Evolutionary conservation across 2,888 invertebrate species (phyloP), one percentile per base, ranked within the genome.

Genomic region (Disparrhopalites patrizii): DNA sequence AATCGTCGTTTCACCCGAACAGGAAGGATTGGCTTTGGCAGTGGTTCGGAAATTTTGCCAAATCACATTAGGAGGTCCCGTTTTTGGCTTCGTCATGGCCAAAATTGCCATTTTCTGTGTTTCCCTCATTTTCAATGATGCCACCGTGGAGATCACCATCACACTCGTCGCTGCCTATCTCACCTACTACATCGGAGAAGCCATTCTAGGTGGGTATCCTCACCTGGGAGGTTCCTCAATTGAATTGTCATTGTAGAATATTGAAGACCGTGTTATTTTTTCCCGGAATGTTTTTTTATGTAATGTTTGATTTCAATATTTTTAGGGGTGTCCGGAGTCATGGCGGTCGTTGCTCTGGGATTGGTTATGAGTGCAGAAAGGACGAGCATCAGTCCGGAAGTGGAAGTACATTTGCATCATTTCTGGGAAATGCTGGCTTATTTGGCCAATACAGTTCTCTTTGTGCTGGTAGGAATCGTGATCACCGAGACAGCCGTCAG

Each of bases 381-480:
- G 55, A 79, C 80, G 43, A 78, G 77, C 68, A 79, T 81, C 65
- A 81, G 80, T 65, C 80, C 81, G 0, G 81, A 80, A 73, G 81
- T 80, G 18, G 80, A 81, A 57, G 75, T 76, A 15, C 77, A 78
- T 33, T 73, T 81, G 15, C 79, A 80, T 73, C 79, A 79, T 77
- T 81, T 81, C 66, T 75, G 75, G 75, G 79, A 81, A 71, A 78
- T 80, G 63, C 68, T 82, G 68, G 79, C 79, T 8, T 82, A 81
- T 69, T 77, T 81, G 68, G 80, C 81, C 13, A 85, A 86, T 72
- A 84, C 84, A 0, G 76, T 85, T 13, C 81, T 86, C 40, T 86
- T 86, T 68, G 82, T 85, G 0, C 81, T 85, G 76, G 83, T 85
- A 0, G 85, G 86, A 0, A 82, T 85, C 15, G 83, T 85, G 36